Evolutionary conservation across 2,113 vertebrate species (phyloP), one percentile per base, ranked within the genome.

Genomic region (Gavia stellata): DNA sequence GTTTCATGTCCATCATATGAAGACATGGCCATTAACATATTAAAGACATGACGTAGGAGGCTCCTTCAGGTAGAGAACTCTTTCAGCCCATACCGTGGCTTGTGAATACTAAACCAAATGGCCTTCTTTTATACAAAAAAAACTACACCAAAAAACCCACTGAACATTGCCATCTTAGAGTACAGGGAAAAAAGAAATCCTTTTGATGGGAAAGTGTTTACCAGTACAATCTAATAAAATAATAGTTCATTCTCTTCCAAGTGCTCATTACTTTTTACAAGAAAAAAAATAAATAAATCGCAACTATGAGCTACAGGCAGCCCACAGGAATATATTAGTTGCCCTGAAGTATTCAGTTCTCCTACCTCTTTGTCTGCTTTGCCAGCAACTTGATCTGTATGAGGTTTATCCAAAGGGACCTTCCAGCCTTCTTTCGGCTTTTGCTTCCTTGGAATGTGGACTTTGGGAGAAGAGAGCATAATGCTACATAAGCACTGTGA

Each of bases 381-480:
- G 26, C 14, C 62, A 63, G 56, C 23, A 36, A 18, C 65, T 29
- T 63, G 31, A 14, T 73, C 56, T 5, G 45, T 8, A 9, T 10
- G 33, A 49, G 16, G 12, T 42, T 63, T 31, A 12, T 91, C 80
- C 36, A 40, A 33, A 26, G 68, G 80, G 19, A 56, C 95, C 12
- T 79, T n/a, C 53, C 52, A 91, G 47, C 80, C 45, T 52, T 56
- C 34, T 20, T 50, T 36, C 0, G 25, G 6, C 52, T 85, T 92
- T 93, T 92, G 44, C 80, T 95, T 98, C 91, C 97, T 98, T 0
- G 98, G 98, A 13, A 87, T 52, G 6, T 45, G 90, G 65, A 91
- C 72, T 14, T 70, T 58, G 33, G 97, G 96, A 53, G 97, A 84
- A 20, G 85, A 81, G 29, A 98, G 86, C 49, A 97, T 45, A 17